Evolutionary conservation across 2,888 invertebrate genomes (phyloP).

Genomic region (Trichopoda pennipes): DNA sequence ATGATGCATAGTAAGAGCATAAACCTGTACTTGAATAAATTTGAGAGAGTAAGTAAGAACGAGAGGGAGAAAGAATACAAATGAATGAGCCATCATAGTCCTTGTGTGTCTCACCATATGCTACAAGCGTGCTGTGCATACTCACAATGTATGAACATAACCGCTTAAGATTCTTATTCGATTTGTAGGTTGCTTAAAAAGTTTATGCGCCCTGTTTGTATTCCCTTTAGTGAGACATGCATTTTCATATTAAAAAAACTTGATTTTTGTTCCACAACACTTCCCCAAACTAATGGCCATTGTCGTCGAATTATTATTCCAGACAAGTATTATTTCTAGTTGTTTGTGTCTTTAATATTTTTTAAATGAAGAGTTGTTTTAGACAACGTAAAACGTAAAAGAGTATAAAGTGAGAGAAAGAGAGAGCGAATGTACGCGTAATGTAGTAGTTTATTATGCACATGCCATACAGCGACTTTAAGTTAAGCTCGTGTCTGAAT

Average conservation of each 20-base stretch:
- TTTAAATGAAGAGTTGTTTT: constrained; percentile 24
- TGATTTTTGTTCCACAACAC: neutral
- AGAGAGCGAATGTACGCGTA: constrained; percentile 50
- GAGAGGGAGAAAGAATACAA: neutral
- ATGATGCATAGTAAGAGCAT: constrained; percentile 27
- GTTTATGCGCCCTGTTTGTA: neutral
- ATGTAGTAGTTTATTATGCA: constrained; percentile 64
- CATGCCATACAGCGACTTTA: constrained; percentile 58
- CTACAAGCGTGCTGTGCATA: constrained; percentile 34
- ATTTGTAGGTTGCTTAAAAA: neutral
- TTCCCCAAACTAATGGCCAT: neutral
- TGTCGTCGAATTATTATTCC: constrained; percentile 40
- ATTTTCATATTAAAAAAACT: constrained; percentile 5
- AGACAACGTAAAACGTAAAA: neutral
- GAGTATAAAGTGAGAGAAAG: constrained; percentile 22
- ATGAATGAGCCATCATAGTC: neutral
- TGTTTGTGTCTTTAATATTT: neutral
- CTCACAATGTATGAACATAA: neutral
- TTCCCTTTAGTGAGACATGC: neutral
- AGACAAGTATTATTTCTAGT: constrained; percentile 28
- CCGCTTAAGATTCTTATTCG: constrained; percentile 39
- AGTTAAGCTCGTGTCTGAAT: constrained; percentile 65
- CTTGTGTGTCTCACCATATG: constrained; percentile 21
- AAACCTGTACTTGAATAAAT: neutral
- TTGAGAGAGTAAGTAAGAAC: neutral